These are phyloP conservation scores for Papilio protenor DNA, from an alignment of 2,888 invertebrate genomes.

Conservation along the genomic window DNA sequence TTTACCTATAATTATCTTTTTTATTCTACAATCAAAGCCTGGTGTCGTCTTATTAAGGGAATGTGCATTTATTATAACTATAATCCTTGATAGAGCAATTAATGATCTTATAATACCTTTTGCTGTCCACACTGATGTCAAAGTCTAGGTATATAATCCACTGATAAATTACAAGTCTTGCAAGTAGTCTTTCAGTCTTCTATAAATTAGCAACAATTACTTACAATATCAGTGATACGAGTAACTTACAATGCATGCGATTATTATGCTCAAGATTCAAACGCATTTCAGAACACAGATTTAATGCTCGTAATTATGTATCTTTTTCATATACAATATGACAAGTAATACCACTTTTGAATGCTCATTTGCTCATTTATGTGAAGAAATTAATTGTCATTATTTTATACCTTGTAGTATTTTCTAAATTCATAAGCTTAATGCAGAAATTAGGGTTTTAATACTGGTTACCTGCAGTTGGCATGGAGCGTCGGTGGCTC, in stretches of 20 bases:
- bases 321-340: no score
- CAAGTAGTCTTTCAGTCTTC: not conserved
- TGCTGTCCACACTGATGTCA: not conserved
- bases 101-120: not conserved
- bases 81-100: not conserved
- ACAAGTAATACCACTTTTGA: no score
- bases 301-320: not conserved
- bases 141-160: not conserved
- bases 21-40: not conserved
- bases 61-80: not conserved
- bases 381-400: no score
- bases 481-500: no score
- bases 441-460: no score
- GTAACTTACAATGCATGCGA: not conserved
- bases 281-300: not conserved
- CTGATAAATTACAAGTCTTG: slow-evolving; percentile 6
- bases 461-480: no score
- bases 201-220: slow-evolving; percentile 5
- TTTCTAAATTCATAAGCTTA: no score
- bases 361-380: no score
- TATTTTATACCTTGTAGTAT: no score
- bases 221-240: slow-evolving; percentile 1
- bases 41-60: not conserved
- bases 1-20: not conserved
- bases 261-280: not conserved